Percentiles rank a stretch among this genome's conserved stretches.
phyloP scores from a whole-genome alignment of 2,797 vertebrate species.

The Schizopygopsis malacanthus region DNA sequence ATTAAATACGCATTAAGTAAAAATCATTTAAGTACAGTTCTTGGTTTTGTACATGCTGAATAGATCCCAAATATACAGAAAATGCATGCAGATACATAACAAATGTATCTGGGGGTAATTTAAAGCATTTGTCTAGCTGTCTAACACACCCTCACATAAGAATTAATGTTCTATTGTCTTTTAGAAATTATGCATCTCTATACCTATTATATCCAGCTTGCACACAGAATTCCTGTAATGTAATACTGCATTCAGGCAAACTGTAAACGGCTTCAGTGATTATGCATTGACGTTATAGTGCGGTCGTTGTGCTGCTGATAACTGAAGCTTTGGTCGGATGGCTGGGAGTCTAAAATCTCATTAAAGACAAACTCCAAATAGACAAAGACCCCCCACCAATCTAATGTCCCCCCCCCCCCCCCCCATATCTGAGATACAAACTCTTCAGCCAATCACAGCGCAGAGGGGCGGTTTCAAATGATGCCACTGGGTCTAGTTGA shows the following conservation, averaged over 20 bases:
- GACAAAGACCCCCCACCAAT: constrained; percentile 39
- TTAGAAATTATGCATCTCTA: neutral
- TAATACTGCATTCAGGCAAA: constrained; percentile 1
- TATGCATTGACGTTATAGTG: neutral
- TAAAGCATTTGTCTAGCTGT: neutral
- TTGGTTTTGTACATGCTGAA: neutral
- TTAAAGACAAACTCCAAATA: constrained; percentile 22
- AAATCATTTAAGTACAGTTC: neutral
- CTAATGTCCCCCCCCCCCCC: neutral
- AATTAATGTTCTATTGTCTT: neutral
- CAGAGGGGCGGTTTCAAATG: constrained; percentile 68
- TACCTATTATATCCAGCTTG: neutral
- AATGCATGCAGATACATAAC: neutral
- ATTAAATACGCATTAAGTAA: neutral
- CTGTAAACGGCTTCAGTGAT: neutral
- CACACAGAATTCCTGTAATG: neutral
- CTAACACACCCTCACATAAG: neutral
- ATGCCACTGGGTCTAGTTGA: constrained; percentile 29
- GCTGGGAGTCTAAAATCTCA: constrained; percentile 24
- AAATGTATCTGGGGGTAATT: neutral
- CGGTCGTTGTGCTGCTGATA: neutral
- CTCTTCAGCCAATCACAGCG: constrained; percentile 50
- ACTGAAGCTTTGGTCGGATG: constrained; percentile 1
- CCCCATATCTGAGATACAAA: constrained; percentile 47
- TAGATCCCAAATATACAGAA: neutral